Conservation (phyloP, 1,140 invertebrate species). For the Tetranychus urticae region DNA sequence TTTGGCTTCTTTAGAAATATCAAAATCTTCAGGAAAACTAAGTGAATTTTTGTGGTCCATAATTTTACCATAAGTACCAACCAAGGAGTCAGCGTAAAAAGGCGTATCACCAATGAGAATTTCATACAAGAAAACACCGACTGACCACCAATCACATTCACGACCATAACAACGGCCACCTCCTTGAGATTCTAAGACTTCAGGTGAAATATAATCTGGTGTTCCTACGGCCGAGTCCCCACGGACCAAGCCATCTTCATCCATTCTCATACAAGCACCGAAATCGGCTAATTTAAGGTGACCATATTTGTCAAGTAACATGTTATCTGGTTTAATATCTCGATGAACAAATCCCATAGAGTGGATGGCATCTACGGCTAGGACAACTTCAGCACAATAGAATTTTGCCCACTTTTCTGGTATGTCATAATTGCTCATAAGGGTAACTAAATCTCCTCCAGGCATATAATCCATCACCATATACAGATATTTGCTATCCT, state of each 20-base stretch:
- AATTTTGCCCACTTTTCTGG: slow-evolving; percentile 98
- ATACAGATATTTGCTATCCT: slow-evolving; percentile 83
- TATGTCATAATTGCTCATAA: slow-evolving; percentile 97
- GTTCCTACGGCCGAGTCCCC: slow-evolving; percentile 96
- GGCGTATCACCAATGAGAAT: slow-evolving; percentile 96
- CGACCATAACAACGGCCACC: slow-evolving; percentile 39
- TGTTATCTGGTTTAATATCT: slow-evolving; percentile 63
- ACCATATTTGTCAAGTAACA: slow-evolving; percentile 77
- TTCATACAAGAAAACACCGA: slow-evolving; percentile 94
- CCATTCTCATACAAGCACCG: slow-evolving; percentile 96
- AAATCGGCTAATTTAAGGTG: slow-evolving; percentile 97
- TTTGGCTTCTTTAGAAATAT: slow-evolving; percentile 74
- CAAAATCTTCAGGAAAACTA: slow-evolving; percentile 67
- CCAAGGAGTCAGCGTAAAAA: slow-evolving; percentile 92
- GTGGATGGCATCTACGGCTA: slow-evolving; percentile 94
- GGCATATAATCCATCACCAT: slow-evolving; percentile 99
- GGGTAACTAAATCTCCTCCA: slow-evolving; percentile 87
- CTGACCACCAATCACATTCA: slow-evolving; percentile 83
- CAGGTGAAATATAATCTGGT: slow-evolving; percentile 96
- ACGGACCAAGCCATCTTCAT: slow-evolving; percentile 69
- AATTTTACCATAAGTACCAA: slow-evolving; percentile 95
- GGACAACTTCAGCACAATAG: slow-evolving; percentile 94
- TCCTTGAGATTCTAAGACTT: slow-evolving; percentile 89
- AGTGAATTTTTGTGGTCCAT: slow-evolving; percentile 95
- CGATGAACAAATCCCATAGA: slow-evolving; percentile 95